phyloP scores from a whole-genome alignment of 2,113 vertebrate genomes.

The Channa maculata region DNA sequence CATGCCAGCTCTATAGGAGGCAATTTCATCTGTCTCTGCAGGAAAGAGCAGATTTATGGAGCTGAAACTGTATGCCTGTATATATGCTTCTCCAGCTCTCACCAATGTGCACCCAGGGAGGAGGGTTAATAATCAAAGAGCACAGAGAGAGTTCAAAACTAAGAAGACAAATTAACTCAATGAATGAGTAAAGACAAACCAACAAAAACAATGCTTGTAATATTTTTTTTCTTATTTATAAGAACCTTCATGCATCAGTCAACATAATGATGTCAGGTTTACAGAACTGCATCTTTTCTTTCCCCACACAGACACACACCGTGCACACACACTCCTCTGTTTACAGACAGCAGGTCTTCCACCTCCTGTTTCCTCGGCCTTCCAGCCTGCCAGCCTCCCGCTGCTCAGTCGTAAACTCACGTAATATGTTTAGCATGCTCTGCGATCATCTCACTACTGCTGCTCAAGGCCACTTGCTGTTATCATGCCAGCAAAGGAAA shows the following conservation, averaged over 20 bases:
- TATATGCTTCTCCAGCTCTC: conserved; percentile 63
- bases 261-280: too few species aligned
- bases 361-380: conserved; percentile 64
- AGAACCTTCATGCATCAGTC: not conserved
- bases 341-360: conserved; percentile 61
- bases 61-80: conserved; percentile 73
- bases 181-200: not conserved
- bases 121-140: not conserved
- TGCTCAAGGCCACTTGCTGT: conserved; percentile 71
- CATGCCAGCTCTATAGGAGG: conserved; percentile 77
- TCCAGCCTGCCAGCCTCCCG: conserved; percentile 58
- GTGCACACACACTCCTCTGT: conserved; percentile 32
- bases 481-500: conserved; percentile 54
- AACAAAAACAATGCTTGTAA: not conserved
- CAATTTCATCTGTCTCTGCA: conserved; percentile 80
- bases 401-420: conserved; percentile 72
- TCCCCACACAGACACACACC: conserved; percentile 4
- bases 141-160: not conserved
- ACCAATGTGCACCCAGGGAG: conserved; percentile 13
- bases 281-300: not conserved
- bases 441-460: conserved; percentile 37
- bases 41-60: conserved; percentile 81
- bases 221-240: not conserved
- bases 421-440: conserved; percentile 81
- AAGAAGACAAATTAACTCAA: not conserved